Percentiles rank a stretch among this genome's conserved stretches.
Conservation (phyloP, 1,140 invertebrate species). For the Caerostris extrusa region DNA sequence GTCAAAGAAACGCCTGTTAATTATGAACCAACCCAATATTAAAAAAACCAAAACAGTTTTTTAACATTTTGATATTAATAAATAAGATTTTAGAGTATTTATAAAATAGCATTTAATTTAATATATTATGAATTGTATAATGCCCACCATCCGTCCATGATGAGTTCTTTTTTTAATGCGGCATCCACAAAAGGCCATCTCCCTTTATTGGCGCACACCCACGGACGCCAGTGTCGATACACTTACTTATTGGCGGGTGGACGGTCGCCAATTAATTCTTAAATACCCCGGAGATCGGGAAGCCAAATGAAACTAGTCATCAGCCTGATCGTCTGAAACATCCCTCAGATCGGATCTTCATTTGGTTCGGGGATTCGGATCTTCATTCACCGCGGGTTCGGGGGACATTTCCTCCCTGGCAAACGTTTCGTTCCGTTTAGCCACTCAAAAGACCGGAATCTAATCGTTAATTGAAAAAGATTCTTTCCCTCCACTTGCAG, state of each 20-base stretch:
- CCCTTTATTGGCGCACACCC: neutral
- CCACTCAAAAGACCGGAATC: slow-evolving; percentile 66
- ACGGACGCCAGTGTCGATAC: neutral
- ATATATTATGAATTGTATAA: too few species aligned
- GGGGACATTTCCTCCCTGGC: neutral
- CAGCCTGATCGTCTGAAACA: slow-evolving; percentile 41
- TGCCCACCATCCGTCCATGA: too few species aligned
- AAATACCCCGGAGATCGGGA: slow-evolving; percentile 19
- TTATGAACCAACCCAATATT: too few species aligned
- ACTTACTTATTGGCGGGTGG: neutral
- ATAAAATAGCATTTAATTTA: too few species aligned
- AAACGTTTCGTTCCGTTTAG: slow-evolving; percentile 50
- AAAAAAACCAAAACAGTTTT: too few species aligned
- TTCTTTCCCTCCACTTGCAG: slow-evolving; percentile 40
- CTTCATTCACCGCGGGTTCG: too few species aligned
- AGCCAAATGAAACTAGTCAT: slow-evolving; percentile 31
- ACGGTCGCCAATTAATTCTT: slow-evolving; percentile 29
- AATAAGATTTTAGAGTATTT: too few species aligned
- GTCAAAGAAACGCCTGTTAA: too few species aligned
- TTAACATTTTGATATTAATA: too few species aligned
- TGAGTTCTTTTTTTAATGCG: neutral
- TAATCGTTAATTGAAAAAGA: slow-evolving; percentile 67
- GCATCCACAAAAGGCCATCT: neutral
- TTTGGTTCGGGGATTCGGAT: neutral
- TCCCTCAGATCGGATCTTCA: slow-evolving; percentile 42